Percentiles rank a stretch among this genome's conserved stretches.
phyloP scores from a whole-genome alignment of 1,140 invertebrate genomes.

The Leptinotarsa defecta region DNA sequence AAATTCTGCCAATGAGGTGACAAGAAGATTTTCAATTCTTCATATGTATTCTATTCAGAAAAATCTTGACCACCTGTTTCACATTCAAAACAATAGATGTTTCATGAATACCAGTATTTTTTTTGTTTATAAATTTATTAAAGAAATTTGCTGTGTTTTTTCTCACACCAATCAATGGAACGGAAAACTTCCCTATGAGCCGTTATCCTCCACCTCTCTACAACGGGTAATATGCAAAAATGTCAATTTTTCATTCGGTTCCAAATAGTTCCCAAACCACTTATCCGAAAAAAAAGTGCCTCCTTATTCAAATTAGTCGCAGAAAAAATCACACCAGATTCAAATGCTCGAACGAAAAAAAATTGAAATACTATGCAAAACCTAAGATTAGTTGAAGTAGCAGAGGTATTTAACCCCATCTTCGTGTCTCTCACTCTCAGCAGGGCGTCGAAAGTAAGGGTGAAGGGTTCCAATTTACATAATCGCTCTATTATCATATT shows the following conservation, averaged over 20 bases:
- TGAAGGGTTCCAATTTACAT: constrained; percentile 28
- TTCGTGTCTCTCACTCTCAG: constrained; percentile 23
- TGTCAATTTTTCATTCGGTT: constrained; percentile 17
- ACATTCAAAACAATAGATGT: no score
- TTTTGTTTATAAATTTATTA: no score
- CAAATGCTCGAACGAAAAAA: constrained; percentile 23
- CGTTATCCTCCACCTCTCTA: no score
- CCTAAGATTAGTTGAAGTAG: constrained; percentile 26
- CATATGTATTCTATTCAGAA: no score
- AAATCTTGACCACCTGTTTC: no score
- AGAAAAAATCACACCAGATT: constrained; percentile 25
- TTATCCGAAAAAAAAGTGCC: constrained; percentile 22
- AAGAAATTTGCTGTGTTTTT: no score
- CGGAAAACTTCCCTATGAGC: no score
- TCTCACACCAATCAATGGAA: no score
- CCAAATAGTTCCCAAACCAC: constrained; percentile 24
- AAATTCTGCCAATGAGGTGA: no score
- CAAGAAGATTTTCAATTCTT: no score
- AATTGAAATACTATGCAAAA: constrained; percentile 19
- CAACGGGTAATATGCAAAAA: constrained; percentile 5
- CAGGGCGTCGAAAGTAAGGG: constrained; percentile 10
- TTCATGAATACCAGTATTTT: no score
- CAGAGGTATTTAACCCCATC: constrained; percentile 28
- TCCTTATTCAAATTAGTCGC: constrained; percentile 26
- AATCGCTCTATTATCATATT: constrained; percentile 31